These are phyloP conservation scores for Galerucella pusilla DNA, from an alignment of 2,888 invertebrate genomes.

Conservation along the genomic window DNA sequence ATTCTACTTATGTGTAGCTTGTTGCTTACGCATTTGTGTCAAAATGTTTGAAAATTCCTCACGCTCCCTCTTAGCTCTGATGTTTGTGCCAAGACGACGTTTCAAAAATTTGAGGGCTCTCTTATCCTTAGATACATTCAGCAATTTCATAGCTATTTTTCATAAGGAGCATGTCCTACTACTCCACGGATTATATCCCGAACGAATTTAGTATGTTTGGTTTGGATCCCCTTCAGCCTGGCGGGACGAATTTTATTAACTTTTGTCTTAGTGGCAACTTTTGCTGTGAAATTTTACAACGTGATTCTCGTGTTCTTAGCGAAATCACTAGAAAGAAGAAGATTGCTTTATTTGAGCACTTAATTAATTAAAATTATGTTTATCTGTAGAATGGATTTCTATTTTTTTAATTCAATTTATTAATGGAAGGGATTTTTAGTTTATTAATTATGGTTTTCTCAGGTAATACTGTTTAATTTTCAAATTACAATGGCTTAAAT, in stretches of 20 bases:
- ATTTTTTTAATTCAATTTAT: too few relatives aligned
- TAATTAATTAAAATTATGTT: too few relatives aligned
- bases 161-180: constrained; percentile 98
- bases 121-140: constrained; percentile 97
- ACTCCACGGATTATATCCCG: constrained; percentile 97
- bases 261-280: constrained; percentile 81
- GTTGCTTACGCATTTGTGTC: too few relatives aligned
- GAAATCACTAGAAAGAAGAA: constrained; percentile 27
- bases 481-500: too few relatives aligned
- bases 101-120: constrained; percentile 98
- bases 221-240: constrained; percentile 89
- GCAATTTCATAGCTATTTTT: constrained; percentile 98
- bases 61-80: too few relatives aligned
- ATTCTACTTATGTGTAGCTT: too few relatives aligned
- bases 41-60: too few relatives aligned
- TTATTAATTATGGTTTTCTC: too few relatives aligned
- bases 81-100: constrained; percentile 93
- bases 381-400: too few relatives aligned
- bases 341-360: too few relatives aligned
- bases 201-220: constrained; percentile 95
- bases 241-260: constrained; percentile 81
- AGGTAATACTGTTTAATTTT: too few relatives aligned
- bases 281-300: constrained; percentile 70
- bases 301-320: constrained; percentile 29
- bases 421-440: too few relatives aligned